phyloP scores from a whole-genome alignment of 2,113 vertebrate genomes.

The Chloebia gouldiae region DNA sequence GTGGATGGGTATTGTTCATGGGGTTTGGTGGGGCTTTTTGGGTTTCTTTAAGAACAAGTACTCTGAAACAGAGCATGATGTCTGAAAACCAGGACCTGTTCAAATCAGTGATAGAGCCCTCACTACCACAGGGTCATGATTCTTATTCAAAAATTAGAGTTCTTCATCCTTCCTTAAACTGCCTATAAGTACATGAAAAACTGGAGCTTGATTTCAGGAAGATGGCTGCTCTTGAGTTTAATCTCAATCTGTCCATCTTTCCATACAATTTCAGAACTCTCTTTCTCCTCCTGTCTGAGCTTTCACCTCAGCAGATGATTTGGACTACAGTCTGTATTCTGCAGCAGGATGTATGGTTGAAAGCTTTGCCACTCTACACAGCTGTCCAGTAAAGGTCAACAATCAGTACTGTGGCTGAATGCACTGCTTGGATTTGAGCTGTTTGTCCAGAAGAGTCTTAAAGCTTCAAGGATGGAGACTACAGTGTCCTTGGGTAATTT shows the following conservation, averaged over 20 bases:
- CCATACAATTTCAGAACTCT: background rate
- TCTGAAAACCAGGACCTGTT: background rate
- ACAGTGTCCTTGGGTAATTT: background rate
- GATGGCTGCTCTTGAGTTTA: background rate
- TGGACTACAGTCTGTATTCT: background rate
- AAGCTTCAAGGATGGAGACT: background rate
- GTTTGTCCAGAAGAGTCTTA: background rate
- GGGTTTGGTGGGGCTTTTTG: fast-evolving
- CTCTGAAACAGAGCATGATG: background rate
- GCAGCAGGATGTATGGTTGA: background rate
- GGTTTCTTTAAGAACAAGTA: background rate
- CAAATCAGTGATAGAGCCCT: background rate
- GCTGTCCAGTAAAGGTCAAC: background rate
- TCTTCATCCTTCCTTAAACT: background rate
- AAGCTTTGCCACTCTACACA: background rate
- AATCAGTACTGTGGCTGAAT: background rate
- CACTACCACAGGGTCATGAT: background rate
- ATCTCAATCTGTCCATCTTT: background rate
- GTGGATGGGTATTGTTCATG: background rate
- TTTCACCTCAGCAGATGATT: background rate
- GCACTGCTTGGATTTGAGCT: background rate
- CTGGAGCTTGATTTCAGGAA: background rate
- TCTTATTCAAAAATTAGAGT: background rate
- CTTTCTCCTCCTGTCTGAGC: background rate
- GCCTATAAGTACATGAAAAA: background rate